Evolutionary conservation across 2,113 vertebrate genomes (phyloP), one percentile per base, ranked within the genome.

Genomic region (Nesogale talazaci): DNA sequence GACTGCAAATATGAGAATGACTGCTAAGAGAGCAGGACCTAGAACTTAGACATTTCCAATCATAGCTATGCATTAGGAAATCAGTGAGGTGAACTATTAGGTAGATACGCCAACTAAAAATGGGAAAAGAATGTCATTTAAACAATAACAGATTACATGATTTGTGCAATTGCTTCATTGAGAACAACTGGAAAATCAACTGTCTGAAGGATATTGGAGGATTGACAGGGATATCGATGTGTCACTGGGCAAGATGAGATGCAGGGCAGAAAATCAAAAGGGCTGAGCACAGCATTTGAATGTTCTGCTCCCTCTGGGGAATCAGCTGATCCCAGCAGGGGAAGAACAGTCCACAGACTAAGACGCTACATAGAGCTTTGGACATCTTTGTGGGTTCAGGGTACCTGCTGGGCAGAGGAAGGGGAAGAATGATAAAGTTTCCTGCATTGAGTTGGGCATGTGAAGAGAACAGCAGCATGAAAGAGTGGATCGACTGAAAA

Each of bases 291-390:
- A 31, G 27, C 36, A 16, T 15, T n/a, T 1, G 0, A 19, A 16
- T 11, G 1, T 27, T 83, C 40, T 1, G 36, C 25, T 42, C 1
- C 6, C 2, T 75, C 7, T 2, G 0, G 27, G 7, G 12, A 9
- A 36, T 31, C 22, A 81, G 19, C 3, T 56, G 9, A 38, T 6
- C 6, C 40, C 7, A 17, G 40, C 42, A 38, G 42, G 42, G 4
- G 2, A 23, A 46, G 29, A 2, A 3, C 0, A 40, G 3, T 1
- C 3, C 6, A 42, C 4, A n/a, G n/a, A 12, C 1, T 14, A 5
- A 8, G 46, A 25, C 34, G 23, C 27, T 27, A 23, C 83, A 6
- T 17, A 10, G 20, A 4, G 23, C 42, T 46, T 46, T 46, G 42
- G 10, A 46, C 42, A 46, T 10, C 42, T 46, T 46, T 46, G 42